Conservation (phyloP, 2,113 vertebrate species). For the Probosciger aterrimus region DNA sequence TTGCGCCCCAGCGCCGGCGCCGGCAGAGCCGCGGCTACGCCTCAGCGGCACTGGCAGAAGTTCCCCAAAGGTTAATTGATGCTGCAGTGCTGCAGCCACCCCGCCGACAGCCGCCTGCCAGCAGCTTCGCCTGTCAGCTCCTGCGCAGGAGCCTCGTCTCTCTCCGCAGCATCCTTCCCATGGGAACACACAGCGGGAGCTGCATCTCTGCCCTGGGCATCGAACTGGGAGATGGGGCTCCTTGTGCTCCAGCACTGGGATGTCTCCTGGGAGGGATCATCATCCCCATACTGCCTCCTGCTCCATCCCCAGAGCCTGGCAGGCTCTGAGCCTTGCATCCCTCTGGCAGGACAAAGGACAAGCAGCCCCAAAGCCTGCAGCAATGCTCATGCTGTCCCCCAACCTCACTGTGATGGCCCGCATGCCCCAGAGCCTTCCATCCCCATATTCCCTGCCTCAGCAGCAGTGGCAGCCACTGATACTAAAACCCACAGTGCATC, state of each 20-base stretch:
- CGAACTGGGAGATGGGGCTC: background rate
- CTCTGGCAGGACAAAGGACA: background rate
- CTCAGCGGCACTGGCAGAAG: conserved; percentile 28
- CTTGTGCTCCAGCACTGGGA: background rate
- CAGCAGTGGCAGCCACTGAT: background rate
- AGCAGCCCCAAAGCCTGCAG: background rate
- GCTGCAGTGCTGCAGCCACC: conserved; percentile 57
- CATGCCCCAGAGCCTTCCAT: background rate
- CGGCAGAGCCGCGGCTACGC: background rate
- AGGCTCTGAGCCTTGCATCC: background rate
- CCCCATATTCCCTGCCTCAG: accelerated
- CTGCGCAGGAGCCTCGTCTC: background rate
- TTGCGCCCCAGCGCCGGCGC: background rate
- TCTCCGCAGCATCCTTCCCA: background rate
- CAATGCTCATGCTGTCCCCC: background rate
- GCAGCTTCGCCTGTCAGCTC: conserved; percentile 13
- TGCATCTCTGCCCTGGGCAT: background rate
- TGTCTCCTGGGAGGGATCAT: background rate
- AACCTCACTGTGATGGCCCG: background rate
- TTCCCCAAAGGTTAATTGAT: conserved; percentile 65
- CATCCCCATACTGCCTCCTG: accelerated
- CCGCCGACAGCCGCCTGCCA: conserved; percentile 50
- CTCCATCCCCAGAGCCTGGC: background rate
- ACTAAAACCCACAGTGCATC: background rate
- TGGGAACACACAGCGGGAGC: background rate